Percentiles rank a stretch among this genome's conserved stretches.
Evolutionary conservation across 1,140 invertebrate genomes (phyloP).

Genomic region (Nilaparvata lugens): DNA sequence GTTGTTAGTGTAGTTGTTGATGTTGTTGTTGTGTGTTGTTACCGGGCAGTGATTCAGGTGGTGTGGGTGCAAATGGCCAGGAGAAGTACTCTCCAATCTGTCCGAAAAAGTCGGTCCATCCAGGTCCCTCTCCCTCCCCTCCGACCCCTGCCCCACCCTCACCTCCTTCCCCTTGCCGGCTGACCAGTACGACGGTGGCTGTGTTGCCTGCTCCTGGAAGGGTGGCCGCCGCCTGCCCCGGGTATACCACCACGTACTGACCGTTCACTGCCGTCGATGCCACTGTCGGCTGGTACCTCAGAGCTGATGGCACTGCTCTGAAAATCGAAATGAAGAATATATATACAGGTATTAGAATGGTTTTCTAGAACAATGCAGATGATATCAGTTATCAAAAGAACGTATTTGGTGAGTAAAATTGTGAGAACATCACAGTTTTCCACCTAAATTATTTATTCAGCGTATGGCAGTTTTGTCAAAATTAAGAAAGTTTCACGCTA

Average conservation of each 20-base stretch:
- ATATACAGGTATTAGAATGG: too few relatives aligned
- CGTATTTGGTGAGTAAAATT: too few relatives aligned
- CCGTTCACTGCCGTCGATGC: background rate
- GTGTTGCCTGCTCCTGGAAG: background rate
- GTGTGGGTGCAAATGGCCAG: background rate
- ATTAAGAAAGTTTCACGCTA: too few relatives aligned
- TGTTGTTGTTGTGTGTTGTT: background rate
- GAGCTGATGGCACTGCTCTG: constrained; percentile 3
- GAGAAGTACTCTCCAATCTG: background rate
- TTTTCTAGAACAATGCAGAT: too few relatives aligned
- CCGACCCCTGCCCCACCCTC: constrained; percentile 2
- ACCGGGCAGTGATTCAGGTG: background rate
- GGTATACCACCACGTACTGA: background rate
- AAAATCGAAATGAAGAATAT: background rate
- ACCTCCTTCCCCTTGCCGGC: background rate
- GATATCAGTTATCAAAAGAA: too few relatives aligned
- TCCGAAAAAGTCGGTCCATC: constrained; percentile 3
- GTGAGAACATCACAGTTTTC: too few relatives aligned
- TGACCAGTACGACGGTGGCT: background rate
- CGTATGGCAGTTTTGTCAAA: too few relatives aligned
- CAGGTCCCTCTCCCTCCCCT: background rate
- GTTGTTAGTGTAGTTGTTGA: background rate
- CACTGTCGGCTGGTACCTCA: background rate
- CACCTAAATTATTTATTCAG: too few relatives aligned
- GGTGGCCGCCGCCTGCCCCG: background rate